These are phyloP conservation scores for Bhutanitis thaidina DNA, from an alignment of 2,888 invertebrate genomes.

Conservation along the genomic window DNA sequence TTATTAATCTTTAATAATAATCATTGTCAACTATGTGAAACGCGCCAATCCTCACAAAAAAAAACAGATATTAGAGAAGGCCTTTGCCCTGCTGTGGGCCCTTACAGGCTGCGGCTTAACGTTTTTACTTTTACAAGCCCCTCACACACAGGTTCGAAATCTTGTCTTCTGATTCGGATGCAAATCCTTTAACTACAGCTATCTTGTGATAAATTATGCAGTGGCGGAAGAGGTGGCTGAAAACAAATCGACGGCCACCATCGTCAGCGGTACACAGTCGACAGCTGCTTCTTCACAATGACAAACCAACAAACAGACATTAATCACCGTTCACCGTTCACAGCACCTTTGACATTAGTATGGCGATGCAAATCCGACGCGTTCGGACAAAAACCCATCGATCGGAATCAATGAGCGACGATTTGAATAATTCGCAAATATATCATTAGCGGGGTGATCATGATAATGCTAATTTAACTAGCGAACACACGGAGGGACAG, in stretches of 20 bases:
- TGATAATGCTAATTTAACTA: constrained; percentile 48
- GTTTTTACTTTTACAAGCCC: too few species aligned
- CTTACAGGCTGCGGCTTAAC: too few species aligned
- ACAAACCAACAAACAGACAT: constrained; percentile 6
- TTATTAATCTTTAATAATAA: too few species aligned
- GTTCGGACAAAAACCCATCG: constrained; percentile 51
- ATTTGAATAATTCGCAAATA: constrained; percentile 65
- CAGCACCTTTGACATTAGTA: constrained; percentile 10
- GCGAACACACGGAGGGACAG: constrained; percentile 34
- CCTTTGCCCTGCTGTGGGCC: too few species aligned
- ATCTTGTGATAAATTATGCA: too few species aligned
- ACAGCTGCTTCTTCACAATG: constrained; percentile 10
- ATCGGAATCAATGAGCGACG: constrained; percentile 48
- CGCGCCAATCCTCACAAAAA: too few species aligned
- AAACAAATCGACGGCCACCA: not conserved
- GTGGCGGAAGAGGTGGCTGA: not conserved
- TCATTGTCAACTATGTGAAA: too few species aligned
- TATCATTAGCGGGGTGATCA: constrained; percentile 51
- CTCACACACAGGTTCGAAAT: too few species aligned
- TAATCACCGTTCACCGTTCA: constrained; percentile 16
- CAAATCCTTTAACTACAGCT: too few species aligned
- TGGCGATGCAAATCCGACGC: constrained; percentile 51
- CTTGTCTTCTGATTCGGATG: too few species aligned
- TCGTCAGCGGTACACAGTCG: not conserved
- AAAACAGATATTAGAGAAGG: too few species aligned